phyloP scores from a whole-genome alignment of 2,888 invertebrate species.

The Sinopyrophorus schimmeli region DNA sequence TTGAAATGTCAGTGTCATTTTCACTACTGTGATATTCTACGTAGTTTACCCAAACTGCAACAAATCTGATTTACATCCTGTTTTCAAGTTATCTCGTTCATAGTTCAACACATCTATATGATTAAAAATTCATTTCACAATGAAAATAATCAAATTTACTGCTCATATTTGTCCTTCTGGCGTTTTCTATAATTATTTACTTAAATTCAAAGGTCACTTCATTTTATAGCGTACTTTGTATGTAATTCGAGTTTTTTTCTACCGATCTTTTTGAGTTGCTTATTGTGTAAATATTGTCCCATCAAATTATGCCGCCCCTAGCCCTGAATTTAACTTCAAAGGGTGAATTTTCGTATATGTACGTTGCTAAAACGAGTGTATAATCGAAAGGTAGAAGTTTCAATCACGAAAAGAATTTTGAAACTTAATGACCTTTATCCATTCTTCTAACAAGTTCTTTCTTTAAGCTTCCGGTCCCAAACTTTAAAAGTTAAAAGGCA shows the following conservation, averaged over 20 bases:
- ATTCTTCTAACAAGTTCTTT: slow-evolving; percentile 13
- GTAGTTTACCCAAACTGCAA: slow-evolving; percentile 24
- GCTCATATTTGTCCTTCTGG: too few relatives aligned
- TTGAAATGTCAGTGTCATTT: slow-evolving; percentile 55
- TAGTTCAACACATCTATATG: too few relatives aligned
- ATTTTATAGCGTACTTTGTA: too few relatives aligned
- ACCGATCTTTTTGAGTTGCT: slow-evolving; percentile 3
- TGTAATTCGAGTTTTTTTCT: too few relatives aligned
- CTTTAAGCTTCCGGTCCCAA: slow-evolving; percentile 24
- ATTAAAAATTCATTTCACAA: too few relatives aligned
- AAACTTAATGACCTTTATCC: slow-evolving; percentile 17
- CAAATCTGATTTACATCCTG: slow-evolving; percentile 20
- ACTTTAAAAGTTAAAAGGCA: slow-evolving; percentile 5
- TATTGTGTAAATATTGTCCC: slow-evolving; percentile 26
- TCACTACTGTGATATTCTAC: slow-evolving; percentile 41
- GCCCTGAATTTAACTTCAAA: slow-evolving; percentile 20
- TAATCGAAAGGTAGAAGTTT: slow-evolving; percentile 16
- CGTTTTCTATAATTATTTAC: too few relatives aligned
- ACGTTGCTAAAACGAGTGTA: slow-evolving; percentile 14
- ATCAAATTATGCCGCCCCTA: slow-evolving; percentile 17
- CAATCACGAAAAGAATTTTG: slow-evolving; percentile 20
- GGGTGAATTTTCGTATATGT: slow-evolving; percentile 17
- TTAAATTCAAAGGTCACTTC: too few relatives aligned
- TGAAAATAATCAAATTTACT: too few relatives aligned
- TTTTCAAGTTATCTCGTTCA: slow-evolving; percentile 12